Conservation (phyloP, 2,888 invertebrate genomes). For the Acleris holmiana region DNA sequence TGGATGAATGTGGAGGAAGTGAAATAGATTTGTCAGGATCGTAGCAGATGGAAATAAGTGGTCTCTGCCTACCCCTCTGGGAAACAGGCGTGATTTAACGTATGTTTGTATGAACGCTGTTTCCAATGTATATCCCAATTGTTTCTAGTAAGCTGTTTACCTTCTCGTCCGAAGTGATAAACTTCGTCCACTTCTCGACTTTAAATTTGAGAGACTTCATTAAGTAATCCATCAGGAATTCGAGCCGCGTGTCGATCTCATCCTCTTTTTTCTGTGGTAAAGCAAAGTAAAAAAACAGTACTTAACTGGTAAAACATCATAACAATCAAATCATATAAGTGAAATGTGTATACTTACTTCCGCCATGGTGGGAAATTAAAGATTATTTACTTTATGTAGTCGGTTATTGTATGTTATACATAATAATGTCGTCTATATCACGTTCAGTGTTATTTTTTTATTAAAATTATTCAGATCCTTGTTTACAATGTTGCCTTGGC, state of each 20-base stretch:
- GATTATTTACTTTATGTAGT: too few relatives aligned
- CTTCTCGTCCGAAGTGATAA: constrained; percentile 90
- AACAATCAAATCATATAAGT: too few relatives aligned
- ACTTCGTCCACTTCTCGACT: constrained; percentile 94
- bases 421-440: too few relatives aligned
- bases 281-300: constrained; percentile 13
- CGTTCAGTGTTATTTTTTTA: too few relatives aligned
- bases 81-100: too few relatives aligned
- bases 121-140: not conserved
- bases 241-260: constrained; percentile 88
- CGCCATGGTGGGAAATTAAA: constrained; percentile 52
- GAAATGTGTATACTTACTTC: constrained; percentile 55
- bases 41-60: too few relatives aligned
- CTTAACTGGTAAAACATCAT: too few relatives aligned
- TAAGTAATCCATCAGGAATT: constrained; percentile 91
- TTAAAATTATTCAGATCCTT: constrained; percentile 14
- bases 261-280: constrained; percentile 63
- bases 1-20: too few relatives aligned
- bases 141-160: constrained; percentile 61
- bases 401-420: too few relatives aligned
- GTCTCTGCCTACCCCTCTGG: too few relatives aligned
- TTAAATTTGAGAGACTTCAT: constrained; percentile 91
- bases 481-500: constrained; percentile 30
- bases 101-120: too few relatives aligned
- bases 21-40: too few relatives aligned